phyloP scores from a whole-genome alignment of 2,113 vertebrate genomes.

The Sclerurus mexicanus region DNA sequence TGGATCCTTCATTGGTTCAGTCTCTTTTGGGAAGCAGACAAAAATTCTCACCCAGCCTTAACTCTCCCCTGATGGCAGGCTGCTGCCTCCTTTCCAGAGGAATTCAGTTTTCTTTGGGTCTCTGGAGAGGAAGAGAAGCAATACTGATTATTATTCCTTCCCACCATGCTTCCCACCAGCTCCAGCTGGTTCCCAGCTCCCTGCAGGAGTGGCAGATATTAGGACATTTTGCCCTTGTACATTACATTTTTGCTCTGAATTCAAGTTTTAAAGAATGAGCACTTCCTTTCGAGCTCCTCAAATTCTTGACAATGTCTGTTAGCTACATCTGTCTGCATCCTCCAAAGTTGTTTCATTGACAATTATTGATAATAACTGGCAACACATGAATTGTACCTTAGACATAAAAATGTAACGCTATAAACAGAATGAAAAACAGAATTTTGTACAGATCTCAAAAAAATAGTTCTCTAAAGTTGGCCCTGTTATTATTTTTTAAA shows the following conservation, averaged over 20 bases:
- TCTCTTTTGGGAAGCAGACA: background rate
- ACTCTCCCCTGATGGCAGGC: background rate
- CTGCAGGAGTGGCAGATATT: background rate
- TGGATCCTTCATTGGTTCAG: background rate
- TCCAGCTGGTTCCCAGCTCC: background rate
- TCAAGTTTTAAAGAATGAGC: background rate
- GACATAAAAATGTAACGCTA: background rate
- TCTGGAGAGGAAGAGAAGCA: constrained; percentile 24
- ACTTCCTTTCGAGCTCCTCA: background rate
- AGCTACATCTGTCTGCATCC: background rate
- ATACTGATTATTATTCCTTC: background rate
- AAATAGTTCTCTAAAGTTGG: background rate
- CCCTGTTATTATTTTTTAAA: background rate
- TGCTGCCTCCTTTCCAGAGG: background rate
- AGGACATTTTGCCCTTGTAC: background rate
- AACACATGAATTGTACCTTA: background rate
- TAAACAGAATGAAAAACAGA: background rate
- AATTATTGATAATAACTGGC: background rate
- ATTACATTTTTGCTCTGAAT: background rate
- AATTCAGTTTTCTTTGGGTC: background rate
- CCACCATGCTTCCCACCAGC: background rate
- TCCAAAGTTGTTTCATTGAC: background rate
- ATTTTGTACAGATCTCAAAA: background rate
- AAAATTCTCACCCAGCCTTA: background rate
- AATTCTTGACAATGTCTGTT: background rate